Conservation (phyloP, 2,797 vertebrate species). For the Muraenolepis orangiensis region DNA sequence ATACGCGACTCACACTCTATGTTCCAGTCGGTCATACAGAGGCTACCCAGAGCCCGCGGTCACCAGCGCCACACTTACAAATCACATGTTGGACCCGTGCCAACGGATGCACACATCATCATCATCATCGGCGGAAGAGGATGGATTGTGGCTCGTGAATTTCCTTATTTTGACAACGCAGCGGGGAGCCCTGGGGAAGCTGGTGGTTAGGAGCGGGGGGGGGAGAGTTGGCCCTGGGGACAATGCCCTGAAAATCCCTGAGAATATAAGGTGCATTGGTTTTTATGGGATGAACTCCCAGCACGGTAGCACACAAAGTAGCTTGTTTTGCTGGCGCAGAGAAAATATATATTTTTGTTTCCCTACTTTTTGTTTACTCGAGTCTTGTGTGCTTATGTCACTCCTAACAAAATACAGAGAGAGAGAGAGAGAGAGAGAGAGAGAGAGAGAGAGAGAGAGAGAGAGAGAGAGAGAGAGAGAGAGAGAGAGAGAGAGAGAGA, state of each 20-base stretch:
- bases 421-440: constrained; percentile 25
- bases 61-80: neutral
- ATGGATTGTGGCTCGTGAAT: neutral
- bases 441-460: too few relatives aligned
- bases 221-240: neutral
- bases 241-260: neutral
- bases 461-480: too few relatives aligned
- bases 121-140: neutral
- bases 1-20: too few relatives aligned
- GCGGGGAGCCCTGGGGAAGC: neutral
- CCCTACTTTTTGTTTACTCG: neutral
- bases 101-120: neutral
- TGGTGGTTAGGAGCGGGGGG: too few relatives aligned
- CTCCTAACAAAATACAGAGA: neutral
- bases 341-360: too few relatives aligned
- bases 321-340: neutral
- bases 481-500: constrained; percentile 5
- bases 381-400: neutral
- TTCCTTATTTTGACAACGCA: neutral
- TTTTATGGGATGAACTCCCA: neutral
- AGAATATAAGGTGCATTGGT: neutral
- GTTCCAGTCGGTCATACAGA: neutral
- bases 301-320: neutral
- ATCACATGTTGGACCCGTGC: too few relatives aligned
- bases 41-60: neutral